Evolutionary conservation across 2,113 vertebrate genomes (phyloP).

Genomic region (Brachyhypopomus occidentalis): DNA sequence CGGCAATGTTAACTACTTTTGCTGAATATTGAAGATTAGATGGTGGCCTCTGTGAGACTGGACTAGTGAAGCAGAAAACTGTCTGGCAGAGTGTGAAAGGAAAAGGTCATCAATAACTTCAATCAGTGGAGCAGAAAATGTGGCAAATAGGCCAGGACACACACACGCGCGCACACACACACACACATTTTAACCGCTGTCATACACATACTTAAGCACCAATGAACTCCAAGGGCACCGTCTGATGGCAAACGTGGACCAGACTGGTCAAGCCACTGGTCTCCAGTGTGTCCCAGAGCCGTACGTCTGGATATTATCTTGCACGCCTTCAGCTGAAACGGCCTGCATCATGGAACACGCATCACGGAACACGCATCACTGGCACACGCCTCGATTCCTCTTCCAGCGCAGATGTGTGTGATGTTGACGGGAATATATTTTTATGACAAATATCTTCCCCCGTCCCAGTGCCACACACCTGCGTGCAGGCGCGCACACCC

Average conservation of each 20-base stretch:
- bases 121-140: slow-evolving; percentile 81
- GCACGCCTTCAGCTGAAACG: not conserved
- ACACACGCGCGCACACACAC: slow-evolving; percentile 17
- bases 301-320: not conserved
- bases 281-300: not conserved
- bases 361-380: not conserved
- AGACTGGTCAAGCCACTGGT: not conserved
- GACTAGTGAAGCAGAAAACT: slow-evolving; percentile 72
- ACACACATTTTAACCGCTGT: slow-evolving; percentile 65
- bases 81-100: slow-evolving; percentile 76
- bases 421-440: not conserved
- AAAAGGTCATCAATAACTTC: slow-evolving; percentile 84
- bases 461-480: not conserved
- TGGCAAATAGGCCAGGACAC: slow-evolving; percentile 69
- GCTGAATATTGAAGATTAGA: slow-evolving; percentile 72
- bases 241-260: not conserved
- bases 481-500: not conserved
- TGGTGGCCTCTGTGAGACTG: slow-evolving; percentile 65
- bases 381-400: not conserved
- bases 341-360: no score
- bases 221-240: slow-evolving; percentile 30
- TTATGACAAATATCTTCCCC: not conserved
- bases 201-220: slow-evolving; percentile 53
- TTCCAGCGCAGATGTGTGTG: not conserved
- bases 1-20: slow-evolving; percentile 64